Conservation (phyloP, 1,140 invertebrate genomes). For the Bombus breviceps region DNA sequence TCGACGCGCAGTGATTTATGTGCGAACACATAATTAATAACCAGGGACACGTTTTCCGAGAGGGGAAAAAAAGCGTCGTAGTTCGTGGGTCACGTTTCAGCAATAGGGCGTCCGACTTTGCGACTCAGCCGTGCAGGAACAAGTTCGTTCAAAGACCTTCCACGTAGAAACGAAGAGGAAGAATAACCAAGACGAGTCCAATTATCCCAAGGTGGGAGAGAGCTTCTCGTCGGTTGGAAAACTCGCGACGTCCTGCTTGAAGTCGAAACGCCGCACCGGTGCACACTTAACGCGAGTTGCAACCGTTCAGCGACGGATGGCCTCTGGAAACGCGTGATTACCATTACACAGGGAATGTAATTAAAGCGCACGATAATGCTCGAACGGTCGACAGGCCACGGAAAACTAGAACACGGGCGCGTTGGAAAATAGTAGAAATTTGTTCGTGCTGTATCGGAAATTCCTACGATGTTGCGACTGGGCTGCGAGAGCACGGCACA, state of each 20-base stretch:
- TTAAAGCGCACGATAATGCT: slow-evolving; percentile 29
- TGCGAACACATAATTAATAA: no score
- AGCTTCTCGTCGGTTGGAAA: not conserved
- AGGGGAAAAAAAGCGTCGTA: no score
- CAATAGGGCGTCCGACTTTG: no score
- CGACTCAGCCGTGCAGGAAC: no score
- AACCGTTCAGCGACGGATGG: not conserved
- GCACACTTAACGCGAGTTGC: not conserved
- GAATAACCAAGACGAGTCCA: not conserved
- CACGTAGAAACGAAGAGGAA: not conserved
- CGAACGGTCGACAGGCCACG: slow-evolving; percentile 28
- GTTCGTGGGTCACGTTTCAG: no score
- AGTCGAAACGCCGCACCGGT: not conserved
- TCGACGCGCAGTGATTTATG: no score
- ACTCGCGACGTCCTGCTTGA: not conserved
- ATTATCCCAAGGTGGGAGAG: not conserved
- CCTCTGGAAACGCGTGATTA: not conserved
- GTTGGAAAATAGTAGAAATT: not conserved
- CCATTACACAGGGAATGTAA: not conserved
- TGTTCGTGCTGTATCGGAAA: not conserved
- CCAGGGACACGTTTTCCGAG: no score
- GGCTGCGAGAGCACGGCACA: not conserved
- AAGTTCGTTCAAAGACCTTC: no score
- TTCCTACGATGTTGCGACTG: not conserved
- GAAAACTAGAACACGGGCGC: slow-evolving; percentile 1